These are phyloP conservation scores for Capreolus pygargus DNA, from an alignment of 2,113 vertebrate genomes.

Conservation along the genomic window DNA sequence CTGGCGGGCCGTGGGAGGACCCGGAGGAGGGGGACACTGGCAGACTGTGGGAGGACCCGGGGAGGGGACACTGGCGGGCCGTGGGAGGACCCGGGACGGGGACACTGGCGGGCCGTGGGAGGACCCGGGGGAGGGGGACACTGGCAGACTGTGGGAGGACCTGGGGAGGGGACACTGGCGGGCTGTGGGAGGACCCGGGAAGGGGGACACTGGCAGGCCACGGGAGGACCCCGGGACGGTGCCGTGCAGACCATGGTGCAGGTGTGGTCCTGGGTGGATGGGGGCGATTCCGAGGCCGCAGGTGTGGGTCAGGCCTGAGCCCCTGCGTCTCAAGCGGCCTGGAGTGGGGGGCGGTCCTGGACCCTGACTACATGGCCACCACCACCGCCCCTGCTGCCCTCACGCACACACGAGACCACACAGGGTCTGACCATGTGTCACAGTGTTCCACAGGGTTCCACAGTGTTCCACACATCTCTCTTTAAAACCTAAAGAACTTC, in stretches of 20 bases:
- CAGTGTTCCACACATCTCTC: accelerated
- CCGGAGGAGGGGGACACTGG: neutral
- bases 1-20: neutral
- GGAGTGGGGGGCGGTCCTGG: neutral
- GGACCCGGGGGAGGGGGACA: neutral
- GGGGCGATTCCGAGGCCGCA: accelerated
- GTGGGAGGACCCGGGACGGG: neutral
- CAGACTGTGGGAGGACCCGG: neutral
- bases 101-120: neutral
- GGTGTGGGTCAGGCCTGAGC: neutral
- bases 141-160: neutral
- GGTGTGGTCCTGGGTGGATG: neutral
- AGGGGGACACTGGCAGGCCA: too few species aligned
- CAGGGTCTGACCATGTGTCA: neutral
- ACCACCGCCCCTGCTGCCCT: neutral
- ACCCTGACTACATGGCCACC: neutral
- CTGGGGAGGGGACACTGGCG: too few species aligned
- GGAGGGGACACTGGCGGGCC: neutral
- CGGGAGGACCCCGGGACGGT: neutral
- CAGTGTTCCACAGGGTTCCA: neutral
- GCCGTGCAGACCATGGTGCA: accelerated
- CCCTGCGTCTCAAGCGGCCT: neutral
- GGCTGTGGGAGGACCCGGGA: neutral
- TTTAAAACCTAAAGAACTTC: too few species aligned
- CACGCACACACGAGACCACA: accelerated